Evolutionary conservation across 1,140 invertebrate species (phyloP), one percentile per base, ranked within the genome.

Genomic region (Cyclargus thomasi): DNA sequence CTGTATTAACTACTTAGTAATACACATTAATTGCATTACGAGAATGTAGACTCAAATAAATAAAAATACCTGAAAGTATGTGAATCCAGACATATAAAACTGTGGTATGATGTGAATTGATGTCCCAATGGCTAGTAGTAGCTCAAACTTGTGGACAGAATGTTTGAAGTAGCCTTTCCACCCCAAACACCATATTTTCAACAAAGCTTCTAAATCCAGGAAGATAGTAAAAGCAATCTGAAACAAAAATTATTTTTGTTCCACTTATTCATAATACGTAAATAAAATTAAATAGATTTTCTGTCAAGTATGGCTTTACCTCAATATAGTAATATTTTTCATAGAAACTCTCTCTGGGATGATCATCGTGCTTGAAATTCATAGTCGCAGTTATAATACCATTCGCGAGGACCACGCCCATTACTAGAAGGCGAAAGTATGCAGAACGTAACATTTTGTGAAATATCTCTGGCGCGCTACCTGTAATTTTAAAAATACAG

Each of bases 121-220:
- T 29, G 98, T 99, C n/a, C 97, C 98, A 75, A 99, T 94, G 16
- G 96, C 96, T 39, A 99, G 88, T 1, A 99, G 91, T 23, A 99
- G 89, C 91, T 99, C 99, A 92, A 99, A 99, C 86, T 99, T 99
- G 85, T 99, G 98, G 69, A 99, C 97, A 1, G 98, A 98, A 83
- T 99, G 96, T 79, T 97, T 96, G 81, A 97, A 97, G 85, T 99
- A 99, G 17, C 97, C 96, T 70, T 95, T 93, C 90, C 97, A 96
- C 2, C 99, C 98, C 39, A 99, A 92, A 88, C 98, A 99, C 95
- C 98, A 99, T 74, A 99, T 97, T 92, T 99, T 99, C 78, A 99
- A 97, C 1, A 99, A 76, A 0, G 97, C 97, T 92, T 99, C 99
- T 65, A 99, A 90, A 80, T 99, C 95, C 75, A 99, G 94, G 71